A percentile compares a stretch with the other conserved stretches of the same genome.
phyloP scores from a whole-genome alignment of 2,113 vertebrate species.

The Myodes glareolus region DNA sequence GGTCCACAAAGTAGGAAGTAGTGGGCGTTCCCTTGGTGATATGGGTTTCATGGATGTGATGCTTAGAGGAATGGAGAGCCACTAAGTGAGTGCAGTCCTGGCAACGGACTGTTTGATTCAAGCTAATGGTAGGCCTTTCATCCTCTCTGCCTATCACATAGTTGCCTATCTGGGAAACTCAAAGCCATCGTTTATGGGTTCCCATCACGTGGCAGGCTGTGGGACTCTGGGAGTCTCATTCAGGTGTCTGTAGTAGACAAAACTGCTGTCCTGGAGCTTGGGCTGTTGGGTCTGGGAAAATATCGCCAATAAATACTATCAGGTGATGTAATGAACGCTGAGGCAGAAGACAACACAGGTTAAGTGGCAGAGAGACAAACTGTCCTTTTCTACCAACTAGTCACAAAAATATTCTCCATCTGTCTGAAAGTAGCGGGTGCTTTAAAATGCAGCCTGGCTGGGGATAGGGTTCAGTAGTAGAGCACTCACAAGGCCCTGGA shows the following conservation, averaged over 20 bases:
- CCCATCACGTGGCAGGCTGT: neutral
- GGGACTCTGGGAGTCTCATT: neutral
- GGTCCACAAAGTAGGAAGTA: neutral
- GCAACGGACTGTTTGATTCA: neutral
- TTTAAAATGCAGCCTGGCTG: neutral
- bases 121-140: too few relatives aligned
- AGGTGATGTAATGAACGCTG: constrained; percentile 34
- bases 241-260: neutral
- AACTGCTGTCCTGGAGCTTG: neutral
- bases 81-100: neutral
- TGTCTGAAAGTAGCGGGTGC: constrained; percentile 4
- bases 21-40: neutral
- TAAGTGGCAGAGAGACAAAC: constrained; percentile 35
- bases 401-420: constrained; percentile 12
- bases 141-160: neutral
- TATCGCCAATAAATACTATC: neutral
- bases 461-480: neutral
- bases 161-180: constrained; percentile 30
- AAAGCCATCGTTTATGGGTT: neutral
- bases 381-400: neutral
- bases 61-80: neutral
- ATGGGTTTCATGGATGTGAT: neutral
- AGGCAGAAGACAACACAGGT: neutral
- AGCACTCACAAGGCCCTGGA: neutral
- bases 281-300: neutral